A percentile compares a stretch with the other conserved stretches of the same genome.
Conservation (phyloP, 2,888 invertebrate genomes). For the Cosmorhoe ocellata region DNA sequence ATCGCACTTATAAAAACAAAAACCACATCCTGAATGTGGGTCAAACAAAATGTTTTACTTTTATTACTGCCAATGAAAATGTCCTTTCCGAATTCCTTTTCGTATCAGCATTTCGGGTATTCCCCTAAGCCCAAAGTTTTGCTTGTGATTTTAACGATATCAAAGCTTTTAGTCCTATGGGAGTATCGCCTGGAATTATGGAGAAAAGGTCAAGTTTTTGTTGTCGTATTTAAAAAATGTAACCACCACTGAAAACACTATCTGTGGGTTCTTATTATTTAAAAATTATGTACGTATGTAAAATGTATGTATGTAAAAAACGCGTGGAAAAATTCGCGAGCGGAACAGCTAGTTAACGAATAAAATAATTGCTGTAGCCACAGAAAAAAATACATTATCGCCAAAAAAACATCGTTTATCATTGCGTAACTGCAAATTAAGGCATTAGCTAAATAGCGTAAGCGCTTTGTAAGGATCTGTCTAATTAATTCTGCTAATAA, state of each 20-base stretch:
- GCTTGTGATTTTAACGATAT: slow-evolving; percentile 50
- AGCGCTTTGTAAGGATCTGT: slow-evolving; percentile 7
- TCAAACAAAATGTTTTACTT: slow-evolving; percentile 19
- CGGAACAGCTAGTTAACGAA: no score
- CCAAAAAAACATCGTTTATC: slow-evolving; percentile 4
- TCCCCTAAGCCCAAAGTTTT: slow-evolving; percentile 44
- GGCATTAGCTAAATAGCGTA: slow-evolving; percentile 23
- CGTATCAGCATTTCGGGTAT: slow-evolving; percentile 28
- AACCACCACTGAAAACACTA: not conserved
- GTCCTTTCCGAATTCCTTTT: slow-evolving; percentile 22
- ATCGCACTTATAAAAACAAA: slow-evolving; percentile 9
- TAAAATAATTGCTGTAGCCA: no score
- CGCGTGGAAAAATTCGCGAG: no score
- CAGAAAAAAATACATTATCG: not conserved
- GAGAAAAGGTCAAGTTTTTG: slow-evolving; percentile 47
- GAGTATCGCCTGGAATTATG: slow-evolving; percentile 51
- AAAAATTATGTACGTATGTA: no score
- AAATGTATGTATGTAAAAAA: no score
- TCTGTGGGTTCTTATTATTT: no score
- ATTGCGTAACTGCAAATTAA: slow-evolving; percentile 16
- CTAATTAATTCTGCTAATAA: slow-evolving; percentile 19
- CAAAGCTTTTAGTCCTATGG: slow-evolving; percentile 50
- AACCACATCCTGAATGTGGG: slow-evolving; percentile 12
- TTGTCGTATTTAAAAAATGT: slow-evolving; percentile 29
- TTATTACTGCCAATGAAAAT: slow-evolving; percentile 23